Percentiles rank a stretch among this genome's conserved stretches.
Conservation (phyloP, 2,888 invertebrate genomes). For the Lasioglossum pauxillum region DNA sequence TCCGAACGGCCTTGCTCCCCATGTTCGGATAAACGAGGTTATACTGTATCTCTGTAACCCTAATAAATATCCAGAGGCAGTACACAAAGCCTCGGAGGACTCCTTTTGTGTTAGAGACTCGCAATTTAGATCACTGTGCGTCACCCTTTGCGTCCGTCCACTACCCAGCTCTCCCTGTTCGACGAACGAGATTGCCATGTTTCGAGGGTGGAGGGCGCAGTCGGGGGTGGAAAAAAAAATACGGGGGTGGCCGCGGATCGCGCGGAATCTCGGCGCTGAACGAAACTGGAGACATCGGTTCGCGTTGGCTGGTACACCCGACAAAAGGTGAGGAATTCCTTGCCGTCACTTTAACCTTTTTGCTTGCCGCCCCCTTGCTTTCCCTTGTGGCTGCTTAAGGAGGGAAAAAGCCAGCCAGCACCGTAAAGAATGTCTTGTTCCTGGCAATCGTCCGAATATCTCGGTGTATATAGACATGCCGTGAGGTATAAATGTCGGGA, state of each 20-base stretch:
- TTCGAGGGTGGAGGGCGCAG: not conserved
- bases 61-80: constrained; percentile 5
- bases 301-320: constrained; percentile 58
- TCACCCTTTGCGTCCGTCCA: not conserved
- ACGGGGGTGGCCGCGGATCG: constrained; percentile 51
- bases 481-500: constrained; percentile 64
- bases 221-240: not conserved
- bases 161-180: not conserved
- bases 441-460: constrained; percentile 75
- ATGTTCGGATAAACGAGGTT: not conserved
- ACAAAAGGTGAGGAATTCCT: constrained; percentile 75
- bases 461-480: constrained; percentile 61
- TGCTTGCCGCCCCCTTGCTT: constrained; percentile 22
- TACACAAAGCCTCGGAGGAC: not conserved
- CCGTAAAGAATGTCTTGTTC: constrained; percentile 80
- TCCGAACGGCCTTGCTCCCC: too few species aligned
- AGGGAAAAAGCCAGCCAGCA: constrained; percentile 51
- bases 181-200: constrained; percentile 51
- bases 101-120: not conserved
- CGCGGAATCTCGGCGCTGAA: constrained; percentile 64
- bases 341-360: constrained; percentile 60
- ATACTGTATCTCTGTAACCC: not conserved
- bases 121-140: constrained; percentile 6
- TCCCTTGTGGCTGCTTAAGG: constrained; percentile 39
- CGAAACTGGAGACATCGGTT: constrained; percentile 68